Base-by-base conservation (phyloP, 2,888 invertebrate species). In the Xestia sexstrigata region DNA sequence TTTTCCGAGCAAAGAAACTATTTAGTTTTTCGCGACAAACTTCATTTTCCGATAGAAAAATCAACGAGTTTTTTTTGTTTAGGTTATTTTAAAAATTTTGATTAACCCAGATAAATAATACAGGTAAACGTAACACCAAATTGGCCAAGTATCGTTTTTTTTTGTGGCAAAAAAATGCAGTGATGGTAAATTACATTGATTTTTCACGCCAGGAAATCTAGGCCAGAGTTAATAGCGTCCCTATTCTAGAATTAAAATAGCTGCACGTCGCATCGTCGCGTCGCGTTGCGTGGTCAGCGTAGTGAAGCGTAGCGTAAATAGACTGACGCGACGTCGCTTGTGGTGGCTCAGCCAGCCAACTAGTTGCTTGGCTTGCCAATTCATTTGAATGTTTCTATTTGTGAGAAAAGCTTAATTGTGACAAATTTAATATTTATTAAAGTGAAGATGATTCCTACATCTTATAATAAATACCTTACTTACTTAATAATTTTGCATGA, bases 301-400 rank as follows among this genome's bases (percentile, higher is more conserved):
- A 94, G 93, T 93, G 92, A 92, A 91, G 92, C 93, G 92, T 94
- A 91, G 89, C 93, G 91, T 92, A 95, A 94, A 94, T 93, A 95
- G 93, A 94, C 90, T 91, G 91, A 91, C 85, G 80, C 90, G 90
- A 85, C 85, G 82, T 80, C 66, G 69, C 67, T 75, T 47, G 62
- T 67, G 52, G 68, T 74, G 49, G 79, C 62, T 62, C 45, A 76
- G 55, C 62, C 55, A 52, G 69, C 35, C 45, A 69, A 62, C 75
- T 81, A 76, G 74, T 78, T 69, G 76, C 62, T 70, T 20, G 13
- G 76, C 62, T 70, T 20, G 13, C 62, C 47, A 66, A 69, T 74
- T 78, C 62, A 63, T 81, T 71, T 75, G 11, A 67, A 47, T 52
- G 17, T 52, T 45, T 78, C 20, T 52, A 65, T 47, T 58, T 65